Evolutionary conservation across 1,140 invertebrate genomes (phyloP).

Genomic region (Pemphigus obesinymphae): DNA sequence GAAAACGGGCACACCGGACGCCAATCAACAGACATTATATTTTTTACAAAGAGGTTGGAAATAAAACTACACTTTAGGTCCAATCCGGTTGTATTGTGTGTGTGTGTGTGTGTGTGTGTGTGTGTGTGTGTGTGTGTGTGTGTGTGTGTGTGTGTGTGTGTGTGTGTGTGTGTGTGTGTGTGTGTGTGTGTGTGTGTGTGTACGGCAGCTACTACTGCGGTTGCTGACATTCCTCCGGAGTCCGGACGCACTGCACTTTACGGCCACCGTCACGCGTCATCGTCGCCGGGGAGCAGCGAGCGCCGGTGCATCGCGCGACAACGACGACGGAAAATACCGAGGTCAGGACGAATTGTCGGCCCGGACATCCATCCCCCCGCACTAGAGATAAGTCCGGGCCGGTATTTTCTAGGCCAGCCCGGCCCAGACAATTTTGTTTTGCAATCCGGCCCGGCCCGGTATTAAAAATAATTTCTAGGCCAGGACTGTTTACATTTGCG

Average conservation of each 20-base stretch:
- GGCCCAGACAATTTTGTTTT: too few relatives aligned
- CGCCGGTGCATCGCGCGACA: background rate
- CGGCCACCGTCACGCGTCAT: too few relatives aligned
- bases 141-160: background rate
- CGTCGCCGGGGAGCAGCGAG: too few relatives aligned
- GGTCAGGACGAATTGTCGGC: too few relatives aligned
- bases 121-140: background rate
- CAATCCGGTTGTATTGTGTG: slow-evolving; percentile 18
- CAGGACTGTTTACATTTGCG: too few relatives aligned
- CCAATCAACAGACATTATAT: slow-evolving; percentile 26
- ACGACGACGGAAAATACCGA: background rate
- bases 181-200: too few relatives aligned
- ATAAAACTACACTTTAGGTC: background rate
- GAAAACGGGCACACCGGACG: slow-evolving; percentile 23
- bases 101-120: background rate
- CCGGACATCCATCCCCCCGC: too few relatives aligned
- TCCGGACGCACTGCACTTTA: background rate
- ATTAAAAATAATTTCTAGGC: too few relatives aligned
- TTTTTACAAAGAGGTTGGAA: background rate
- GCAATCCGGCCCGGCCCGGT: too few relatives aligned
- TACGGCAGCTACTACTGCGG: background rate
- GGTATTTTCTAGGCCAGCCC: too few relatives aligned
- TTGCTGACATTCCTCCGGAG: background rate
- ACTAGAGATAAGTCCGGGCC: too few relatives aligned
- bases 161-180: background rate